Evolutionary conservation across 1,140 invertebrate species (phyloP).

Genomic region (Gryon sp.): DNA sequence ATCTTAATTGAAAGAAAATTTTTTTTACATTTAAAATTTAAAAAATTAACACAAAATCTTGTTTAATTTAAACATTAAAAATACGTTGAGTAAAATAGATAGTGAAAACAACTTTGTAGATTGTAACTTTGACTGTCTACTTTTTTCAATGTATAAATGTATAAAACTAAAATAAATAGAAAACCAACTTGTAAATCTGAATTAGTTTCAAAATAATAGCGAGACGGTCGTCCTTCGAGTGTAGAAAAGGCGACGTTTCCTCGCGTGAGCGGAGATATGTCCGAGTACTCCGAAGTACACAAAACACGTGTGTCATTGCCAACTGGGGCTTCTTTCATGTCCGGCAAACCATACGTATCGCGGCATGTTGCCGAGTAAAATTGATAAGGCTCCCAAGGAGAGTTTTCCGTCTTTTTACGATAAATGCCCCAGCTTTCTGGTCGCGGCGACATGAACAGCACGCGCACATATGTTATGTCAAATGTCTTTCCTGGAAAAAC

Average conservation of each 20-base stretch:
- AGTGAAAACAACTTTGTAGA: too few species aligned
- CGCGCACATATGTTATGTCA: constrained; percentile 97
- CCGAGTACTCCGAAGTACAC: constrained; percentile 97
- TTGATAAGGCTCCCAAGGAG: constrained; percentile 96
- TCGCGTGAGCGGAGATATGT: constrained; percentile 97
- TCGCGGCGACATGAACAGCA: constrained; percentile 95
- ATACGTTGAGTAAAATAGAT: too few species aligned
- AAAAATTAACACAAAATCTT: too few species aligned
- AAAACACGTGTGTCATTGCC: constrained; percentile 91
- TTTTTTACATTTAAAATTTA: too few species aligned
- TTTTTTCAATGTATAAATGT: too few species aligned
- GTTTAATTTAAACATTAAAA: too few species aligned
- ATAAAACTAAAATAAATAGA: too few species aligned
- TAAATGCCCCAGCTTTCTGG: constrained; percentile 99
- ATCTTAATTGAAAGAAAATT: too few species aligned
- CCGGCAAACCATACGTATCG: constrained; percentile 92
- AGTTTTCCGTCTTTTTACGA: constrained; percentile 89
- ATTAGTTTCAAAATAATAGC: constrained; percentile 94
- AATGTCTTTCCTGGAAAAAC: constrained; percentile 93
- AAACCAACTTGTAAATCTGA: constrained; percentile 87
- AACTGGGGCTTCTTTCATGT: constrained; percentile 84
- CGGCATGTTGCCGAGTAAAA: constrained; percentile 96
- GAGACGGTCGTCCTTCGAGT: constrained; percentile 95
- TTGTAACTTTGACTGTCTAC: too few species aligned
- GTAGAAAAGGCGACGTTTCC: constrained; percentile 98